Percentiles rank a stretch among this genome's conserved stretches.
Evolutionary conservation across 2,888 invertebrate species (phyloP).

Genomic region (Chaetoderma sp.): DNA sequence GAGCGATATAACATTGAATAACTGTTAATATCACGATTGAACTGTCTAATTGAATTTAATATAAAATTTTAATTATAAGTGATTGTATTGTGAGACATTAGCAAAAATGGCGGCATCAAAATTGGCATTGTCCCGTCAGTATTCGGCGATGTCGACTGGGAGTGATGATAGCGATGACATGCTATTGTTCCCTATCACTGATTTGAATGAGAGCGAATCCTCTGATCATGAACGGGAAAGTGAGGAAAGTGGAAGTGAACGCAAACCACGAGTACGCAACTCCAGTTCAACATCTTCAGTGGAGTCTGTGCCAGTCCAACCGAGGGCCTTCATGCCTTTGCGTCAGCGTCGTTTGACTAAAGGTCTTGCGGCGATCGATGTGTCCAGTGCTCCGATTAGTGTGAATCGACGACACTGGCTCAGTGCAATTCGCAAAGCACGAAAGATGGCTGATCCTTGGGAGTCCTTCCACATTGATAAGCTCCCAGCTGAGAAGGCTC

Average conservation of each 20-base stretch:
- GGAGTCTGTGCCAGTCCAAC: slow-evolving; percentile 23
- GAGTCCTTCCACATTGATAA: slow-evolving; percentile 71
- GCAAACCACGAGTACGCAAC: slow-evolving; percentile 18
- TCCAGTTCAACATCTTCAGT: slow-evolving; percentile 26
- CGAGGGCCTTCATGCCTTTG: slow-evolving; percentile 49
- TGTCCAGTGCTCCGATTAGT: neutral
- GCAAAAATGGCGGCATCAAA: too few relatives aligned
- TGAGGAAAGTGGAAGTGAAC: slow-evolving; percentile 25
- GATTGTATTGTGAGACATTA: too few relatives aligned
- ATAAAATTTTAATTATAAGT: too few relatives aligned
- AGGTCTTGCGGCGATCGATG: slow-evolving; percentile 34
- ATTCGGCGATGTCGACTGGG: neutral
- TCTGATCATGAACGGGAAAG: slow-evolving; percentile 10
- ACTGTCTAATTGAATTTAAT: too few relatives aligned
- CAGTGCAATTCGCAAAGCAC: slow-evolving; percentile 53
- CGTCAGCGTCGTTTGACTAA: slow-evolving; percentile 53
- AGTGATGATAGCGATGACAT: slow-evolving; percentile 49
- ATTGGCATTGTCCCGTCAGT: neutral
- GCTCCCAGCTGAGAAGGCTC: slow-evolving; percentile 69
- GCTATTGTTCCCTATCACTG: slow-evolving; percentile 52
- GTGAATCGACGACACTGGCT: slow-evolving; percentile 48
- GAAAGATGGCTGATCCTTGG: slow-evolving; percentile 71
- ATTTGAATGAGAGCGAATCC: slow-evolving; percentile 32
- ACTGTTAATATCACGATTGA: too few relatives aligned
- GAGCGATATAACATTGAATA: too few relatives aligned